Evolutionary conservation across 2,113 vertebrate species (phyloP), one percentile per base, ranked within the genome.

Genomic region (Murina feae): DNA sequence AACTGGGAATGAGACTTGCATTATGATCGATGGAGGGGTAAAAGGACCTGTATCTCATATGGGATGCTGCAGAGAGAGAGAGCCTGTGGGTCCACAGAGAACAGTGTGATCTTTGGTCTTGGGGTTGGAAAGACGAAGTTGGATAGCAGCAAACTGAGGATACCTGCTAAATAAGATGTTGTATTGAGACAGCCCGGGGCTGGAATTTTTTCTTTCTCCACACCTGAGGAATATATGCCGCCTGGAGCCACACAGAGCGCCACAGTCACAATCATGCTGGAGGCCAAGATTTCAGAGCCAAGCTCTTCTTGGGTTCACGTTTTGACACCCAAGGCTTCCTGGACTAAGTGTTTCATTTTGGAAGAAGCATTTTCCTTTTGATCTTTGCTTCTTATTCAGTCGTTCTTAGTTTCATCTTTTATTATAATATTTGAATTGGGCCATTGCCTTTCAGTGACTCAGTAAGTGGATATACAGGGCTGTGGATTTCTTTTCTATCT

Each of bases 361-460:
- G 71, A 91, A 94, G 93, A 71, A 91, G 39, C 66, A 44, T 94
- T 74, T 97, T 97, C 87, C 87, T 91, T 76, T 76, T 78, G 86
- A 80, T 72, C 13, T 93, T 91, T 86, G 25, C 76, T 86, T 95
- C 81, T 95, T 92, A 51, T 65, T 96, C 93, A 44, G 44, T 68
- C 80, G 75, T 74, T 86, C 89, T 72, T 81, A 63, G 51, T 53
- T 96, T 90, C 96, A 74, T 85, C 91, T 93, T 84, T 89, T 89
- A 86, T 75, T 80, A 78, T 49, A 68, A 75, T 93, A 87, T 96
- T 97, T 90, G 14, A 78, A n/a, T 90, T 95, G 92, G 71, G 53
- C 12, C 44, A 44, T 2, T 95, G 87, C 90, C 90, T 94, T 88
- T 79, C n/a, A 75, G 17, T 88, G 71, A 94, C n/a, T 89, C 86